Conservation (phyloP, 1,140 invertebrate species). For the Lamellibrachia luymesi region DNA sequence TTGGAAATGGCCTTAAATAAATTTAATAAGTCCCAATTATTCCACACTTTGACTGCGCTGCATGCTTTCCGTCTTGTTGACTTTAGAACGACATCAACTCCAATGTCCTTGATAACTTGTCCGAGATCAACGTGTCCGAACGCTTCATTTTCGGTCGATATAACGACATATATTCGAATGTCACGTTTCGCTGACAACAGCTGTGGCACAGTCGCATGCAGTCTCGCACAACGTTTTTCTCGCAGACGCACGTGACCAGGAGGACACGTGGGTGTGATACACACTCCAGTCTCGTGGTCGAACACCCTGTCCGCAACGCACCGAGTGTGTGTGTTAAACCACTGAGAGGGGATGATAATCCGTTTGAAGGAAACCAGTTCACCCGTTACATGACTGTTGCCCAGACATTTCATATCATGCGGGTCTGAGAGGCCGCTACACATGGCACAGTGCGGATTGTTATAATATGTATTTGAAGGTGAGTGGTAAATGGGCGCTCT, state of each 20-base stretch:
- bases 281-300: not conserved
- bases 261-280: not conserved
- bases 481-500: not conserved
- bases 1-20: not conserved
- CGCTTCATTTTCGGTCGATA: not conserved
- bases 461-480: not conserved
- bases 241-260: not conserved
- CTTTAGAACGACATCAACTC: not conserved
- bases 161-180: not conserved
- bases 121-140: not conserved
- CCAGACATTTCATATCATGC: not conserved
- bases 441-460: not conserved
- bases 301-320: not conserved
- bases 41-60: not conserved
- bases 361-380: not conserved
- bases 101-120: not conserved
- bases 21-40: not conserved
- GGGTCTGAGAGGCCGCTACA: not conserved
- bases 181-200: not conserved
- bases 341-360: not conserved
- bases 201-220: not conserved
- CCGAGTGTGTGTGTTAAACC: not conserved
- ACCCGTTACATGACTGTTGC: too few species aligned
- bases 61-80: not conserved
- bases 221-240: not conserved